Base-by-base conservation (phyloP, 1,140 invertebrate genomes). In the Papilio dardanus region DNA sequence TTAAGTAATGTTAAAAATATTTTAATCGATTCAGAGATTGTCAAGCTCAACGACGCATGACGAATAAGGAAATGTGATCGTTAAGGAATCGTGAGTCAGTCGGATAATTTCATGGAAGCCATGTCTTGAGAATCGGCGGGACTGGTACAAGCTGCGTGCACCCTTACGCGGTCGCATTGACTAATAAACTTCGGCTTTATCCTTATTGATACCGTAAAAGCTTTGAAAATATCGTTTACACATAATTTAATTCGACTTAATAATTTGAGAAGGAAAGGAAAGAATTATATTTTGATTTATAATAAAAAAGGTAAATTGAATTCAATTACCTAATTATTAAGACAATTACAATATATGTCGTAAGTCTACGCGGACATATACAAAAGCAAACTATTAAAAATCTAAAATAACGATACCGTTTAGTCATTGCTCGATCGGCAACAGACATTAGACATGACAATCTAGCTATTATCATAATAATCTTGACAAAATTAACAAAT, bases 131-230 rank as follows among this genome's bases (percentile, higher is more conserved):
- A 54, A 62, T 28, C 54, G 54, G 10, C 14, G 12, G 54, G 54
- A 21, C 65, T 66, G 65, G 31, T 66, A 66, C 16, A 66, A 69
- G 21, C 67, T 42, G 19, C 12, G 35, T 35, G 3, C 33, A 69
- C 67, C 19, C n/a, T 40, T 40, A 24, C 67, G 35, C 35, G 21
- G 65, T 40, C 35, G 35, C 21, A 69, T 69, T 69, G 67, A 40
- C 31, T 69, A 69, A 69, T 69, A 69, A 69, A 69, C n/a, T 16
- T 33, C n/a, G 4, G 65, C 67, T 69, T 69, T 69, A 69, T 69
- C 67, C 67, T 69, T 69, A 69, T 42, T 16, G 19, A 37, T 69
- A 69, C 8, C 21, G 33, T 7, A 67, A 35, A 67, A 21, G 19
- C 33, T 67, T 19, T 21, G 3, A 67, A 21, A 65, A 28, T 14